Evolutionary conservation across 2,113 vertebrate genomes (phyloP).

Genomic region (Stegostoma tigrinum): DNA sequence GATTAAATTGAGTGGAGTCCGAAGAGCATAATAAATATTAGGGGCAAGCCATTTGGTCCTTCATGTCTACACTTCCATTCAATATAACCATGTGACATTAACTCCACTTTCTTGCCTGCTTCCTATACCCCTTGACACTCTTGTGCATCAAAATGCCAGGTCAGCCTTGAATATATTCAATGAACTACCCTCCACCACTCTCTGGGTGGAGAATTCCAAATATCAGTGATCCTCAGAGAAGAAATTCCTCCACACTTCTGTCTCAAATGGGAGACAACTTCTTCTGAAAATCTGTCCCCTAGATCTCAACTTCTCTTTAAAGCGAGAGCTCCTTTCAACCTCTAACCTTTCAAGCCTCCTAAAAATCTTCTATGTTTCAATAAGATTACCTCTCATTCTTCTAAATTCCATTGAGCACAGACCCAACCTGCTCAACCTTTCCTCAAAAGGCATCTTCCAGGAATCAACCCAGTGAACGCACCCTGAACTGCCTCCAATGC

Average conservation of each 20-base stretch:
- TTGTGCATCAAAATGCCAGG: not conserved
- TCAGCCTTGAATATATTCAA: too few species aligned
- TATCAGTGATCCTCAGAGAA: too few species aligned
- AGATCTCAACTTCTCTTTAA: too few species aligned
- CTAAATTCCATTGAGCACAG: not conserved
- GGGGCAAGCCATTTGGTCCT: not conserved
- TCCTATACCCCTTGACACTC: not conserved
- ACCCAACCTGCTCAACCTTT: not conserved
- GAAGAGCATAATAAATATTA: not conserved
- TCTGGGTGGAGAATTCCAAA: too few species aligned
- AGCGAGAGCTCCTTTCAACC: not conserved
- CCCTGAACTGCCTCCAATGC: not conserved
- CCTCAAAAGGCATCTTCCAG: not conserved
- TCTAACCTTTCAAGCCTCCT: not conserved
- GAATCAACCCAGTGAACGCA: not conserved
- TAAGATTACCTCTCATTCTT: not conserved
- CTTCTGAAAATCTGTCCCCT: too few species aligned
- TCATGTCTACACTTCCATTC: not conserved
- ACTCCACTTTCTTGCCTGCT: not conserved
- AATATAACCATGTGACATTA: not conserved
- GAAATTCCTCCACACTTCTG: too few species aligned
- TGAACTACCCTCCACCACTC: too few species aligned
- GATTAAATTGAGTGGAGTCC: not conserved
- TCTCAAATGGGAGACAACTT: too few species aligned
- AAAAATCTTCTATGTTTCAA: not conserved